phyloP scores from a whole-genome alignment of 2,888 invertebrate genomes.

The Monochamus alternatus region DNA sequence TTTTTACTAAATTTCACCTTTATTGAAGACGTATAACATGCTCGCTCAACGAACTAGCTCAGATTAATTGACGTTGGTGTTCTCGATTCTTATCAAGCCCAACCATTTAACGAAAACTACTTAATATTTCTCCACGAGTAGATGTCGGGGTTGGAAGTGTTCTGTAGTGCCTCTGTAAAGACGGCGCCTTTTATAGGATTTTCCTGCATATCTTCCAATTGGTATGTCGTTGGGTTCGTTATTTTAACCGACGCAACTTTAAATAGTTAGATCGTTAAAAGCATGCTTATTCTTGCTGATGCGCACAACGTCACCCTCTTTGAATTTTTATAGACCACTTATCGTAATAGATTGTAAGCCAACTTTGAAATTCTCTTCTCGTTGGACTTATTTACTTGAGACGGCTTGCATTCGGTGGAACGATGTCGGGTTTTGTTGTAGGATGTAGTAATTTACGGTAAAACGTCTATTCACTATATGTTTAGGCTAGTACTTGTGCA shows the following conservation, averaged over 20 bases:
- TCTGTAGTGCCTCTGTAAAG: neutral
- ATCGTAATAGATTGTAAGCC: neutral
- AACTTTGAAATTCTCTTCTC: neutral
- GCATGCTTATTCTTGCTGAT: too few species aligned
- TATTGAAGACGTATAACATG: too few species aligned
- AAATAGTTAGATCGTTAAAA: neutral
- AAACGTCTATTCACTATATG: neutral
- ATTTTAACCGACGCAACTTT: neutral
- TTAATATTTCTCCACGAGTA: constrained; percentile 7
- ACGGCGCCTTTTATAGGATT: neutral
- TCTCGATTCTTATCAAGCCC: too few species aligned
- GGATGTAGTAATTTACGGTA: neutral
- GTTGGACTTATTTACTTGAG: neutral
- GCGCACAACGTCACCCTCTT: too few species aligned
- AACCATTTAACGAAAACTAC: too few species aligned
- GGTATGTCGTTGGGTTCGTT: neutral
- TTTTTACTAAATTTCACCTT: too few species aligned
- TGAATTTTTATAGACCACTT: neutral
- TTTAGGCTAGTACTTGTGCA: neutral
- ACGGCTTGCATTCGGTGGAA: neutral
- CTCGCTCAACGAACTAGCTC: too few species aligned
- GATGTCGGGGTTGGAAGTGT: neutral
- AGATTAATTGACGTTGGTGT: too few species aligned
- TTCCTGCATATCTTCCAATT: too few species aligned
- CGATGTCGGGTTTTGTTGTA: neutral